Conservation (phyloP, 2,888 invertebrate genomes). For the Pseudolycoriella hygida region DNA sequence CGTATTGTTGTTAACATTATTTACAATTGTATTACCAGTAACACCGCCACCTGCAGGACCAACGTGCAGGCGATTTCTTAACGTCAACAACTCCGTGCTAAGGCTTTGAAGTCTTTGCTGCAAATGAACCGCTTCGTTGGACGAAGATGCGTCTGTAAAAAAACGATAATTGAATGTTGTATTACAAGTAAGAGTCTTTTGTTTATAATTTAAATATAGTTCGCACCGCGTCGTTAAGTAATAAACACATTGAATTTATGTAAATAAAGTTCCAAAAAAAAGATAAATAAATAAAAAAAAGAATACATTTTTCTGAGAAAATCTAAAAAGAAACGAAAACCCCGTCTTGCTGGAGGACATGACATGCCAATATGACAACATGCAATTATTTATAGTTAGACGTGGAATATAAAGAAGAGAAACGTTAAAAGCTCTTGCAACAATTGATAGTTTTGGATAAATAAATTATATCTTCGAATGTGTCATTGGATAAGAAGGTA, state of each 20-base stretch:
- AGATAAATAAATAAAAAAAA: too few relatives aligned
- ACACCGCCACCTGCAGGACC: constrained; percentile 31
- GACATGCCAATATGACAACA: neutral
- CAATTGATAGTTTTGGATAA: too few relatives aligned
- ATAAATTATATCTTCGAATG: too few relatives aligned
- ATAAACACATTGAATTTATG: too few relatives aligned
- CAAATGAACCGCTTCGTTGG: constrained; percentile 84
- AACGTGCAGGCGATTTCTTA: constrained; percentile 77
- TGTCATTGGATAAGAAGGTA: too few relatives aligned
- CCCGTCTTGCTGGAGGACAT: neutral
- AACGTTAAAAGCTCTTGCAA: too few relatives aligned
- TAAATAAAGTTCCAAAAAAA: too few relatives aligned
- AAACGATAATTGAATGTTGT: constrained; percentile 2
- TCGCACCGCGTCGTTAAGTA: too few relatives aligned
- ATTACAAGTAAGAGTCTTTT: too few relatives aligned
- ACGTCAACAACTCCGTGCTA: constrained; percentile 79
- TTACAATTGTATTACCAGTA: constrained; percentile 18
- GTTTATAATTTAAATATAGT: too few relatives aligned
- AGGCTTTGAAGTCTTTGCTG: constrained; percentile 81
- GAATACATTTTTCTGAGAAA: too few relatives aligned
- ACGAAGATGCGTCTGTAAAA: constrained; percentile 75
- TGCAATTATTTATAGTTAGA: neutral
- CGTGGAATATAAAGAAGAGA: neutral
- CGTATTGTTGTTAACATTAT: constrained; percentile 14
- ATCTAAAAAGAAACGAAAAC: too few relatives aligned